phyloP scores from a whole-genome alignment of 2,113 vertebrate genomes.

The Anoura caudifer region DNA sequence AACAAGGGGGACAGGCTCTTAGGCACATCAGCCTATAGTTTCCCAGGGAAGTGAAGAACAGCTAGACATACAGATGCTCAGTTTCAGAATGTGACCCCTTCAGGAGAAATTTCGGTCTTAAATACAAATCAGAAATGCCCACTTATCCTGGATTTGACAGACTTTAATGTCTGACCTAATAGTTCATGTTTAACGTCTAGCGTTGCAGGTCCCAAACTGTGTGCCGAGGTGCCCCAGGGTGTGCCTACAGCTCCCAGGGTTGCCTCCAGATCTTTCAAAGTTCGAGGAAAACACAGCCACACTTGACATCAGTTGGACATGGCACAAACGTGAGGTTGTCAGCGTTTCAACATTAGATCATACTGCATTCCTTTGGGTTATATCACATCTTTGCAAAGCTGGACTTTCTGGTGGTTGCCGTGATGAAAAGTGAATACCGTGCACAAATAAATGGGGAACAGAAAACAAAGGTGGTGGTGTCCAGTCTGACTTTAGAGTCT shows the following conservation, averaged over 20 bases:
- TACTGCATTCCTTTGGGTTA: neutral
- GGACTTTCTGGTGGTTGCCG: neutral
- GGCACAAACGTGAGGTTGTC: neutral
- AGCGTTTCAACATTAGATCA: conserved; percentile 23
- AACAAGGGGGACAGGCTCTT: neutral
- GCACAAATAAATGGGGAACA: neutral
- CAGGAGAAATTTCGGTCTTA: neutral
- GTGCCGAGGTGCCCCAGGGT: neutral
- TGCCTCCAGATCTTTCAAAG: neutral
- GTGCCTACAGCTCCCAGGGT: neutral
- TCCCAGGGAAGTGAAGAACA: neutral
- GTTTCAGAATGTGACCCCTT: neutral
- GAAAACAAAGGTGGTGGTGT: neutral
- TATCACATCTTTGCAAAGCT: neutral
- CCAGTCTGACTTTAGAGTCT: neutral
- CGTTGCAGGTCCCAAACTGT: neutral
- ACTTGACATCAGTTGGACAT: neutral
- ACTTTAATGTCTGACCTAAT: neutral
- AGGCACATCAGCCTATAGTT: neutral
- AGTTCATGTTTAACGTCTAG: neutral
- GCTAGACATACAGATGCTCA: too few relatives aligned
- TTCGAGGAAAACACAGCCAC: neutral
- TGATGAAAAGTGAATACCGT: neutral
- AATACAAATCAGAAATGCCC: neutral
- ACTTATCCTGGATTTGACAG: neutral